A percentile compares a stretch with the other conserved stretches of the same genome.
Conservation (phyloP, 2,113 vertebrate species). For the Galbula dea region DNA sequence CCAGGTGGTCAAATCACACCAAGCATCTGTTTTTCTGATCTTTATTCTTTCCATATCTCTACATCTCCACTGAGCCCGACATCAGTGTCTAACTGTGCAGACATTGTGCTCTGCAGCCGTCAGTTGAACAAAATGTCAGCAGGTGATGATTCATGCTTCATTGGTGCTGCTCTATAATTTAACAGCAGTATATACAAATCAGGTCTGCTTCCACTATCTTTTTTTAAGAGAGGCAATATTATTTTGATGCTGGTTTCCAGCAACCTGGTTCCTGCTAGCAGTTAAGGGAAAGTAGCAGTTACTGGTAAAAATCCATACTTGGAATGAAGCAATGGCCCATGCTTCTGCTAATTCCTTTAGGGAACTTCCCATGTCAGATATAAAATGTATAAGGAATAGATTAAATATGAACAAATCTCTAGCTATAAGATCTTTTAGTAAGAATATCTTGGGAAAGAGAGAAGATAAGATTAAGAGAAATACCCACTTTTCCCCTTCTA, state of each 20-base stretch:
- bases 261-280: neutral
- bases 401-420: neutral
- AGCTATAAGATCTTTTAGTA: neutral
- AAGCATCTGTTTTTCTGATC: neutral
- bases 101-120: neutral
- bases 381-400: neutral
- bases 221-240: neutral
- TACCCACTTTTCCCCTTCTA: neutral
- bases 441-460: neutral
- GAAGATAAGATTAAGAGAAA: neutral
- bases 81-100: neutral
- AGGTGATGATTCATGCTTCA: slow-evolving; percentile 10
- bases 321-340: neutral
- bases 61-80: neutral
- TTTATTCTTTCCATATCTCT: neutral
- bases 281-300: neutral
- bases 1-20: neutral
- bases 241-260: neutral
- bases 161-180: neutral
- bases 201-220: neutral
- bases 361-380: neutral
- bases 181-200: neutral
- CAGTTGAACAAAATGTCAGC: neutral
- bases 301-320: neutral
- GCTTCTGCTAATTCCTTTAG: neutral